A percentile compares a stretch with the other conserved stretches of the same genome.
Evolutionary conservation across 2,888 invertebrate genomes (phyloP).

Genomic region (Caenorhabditis afra): DNA sequence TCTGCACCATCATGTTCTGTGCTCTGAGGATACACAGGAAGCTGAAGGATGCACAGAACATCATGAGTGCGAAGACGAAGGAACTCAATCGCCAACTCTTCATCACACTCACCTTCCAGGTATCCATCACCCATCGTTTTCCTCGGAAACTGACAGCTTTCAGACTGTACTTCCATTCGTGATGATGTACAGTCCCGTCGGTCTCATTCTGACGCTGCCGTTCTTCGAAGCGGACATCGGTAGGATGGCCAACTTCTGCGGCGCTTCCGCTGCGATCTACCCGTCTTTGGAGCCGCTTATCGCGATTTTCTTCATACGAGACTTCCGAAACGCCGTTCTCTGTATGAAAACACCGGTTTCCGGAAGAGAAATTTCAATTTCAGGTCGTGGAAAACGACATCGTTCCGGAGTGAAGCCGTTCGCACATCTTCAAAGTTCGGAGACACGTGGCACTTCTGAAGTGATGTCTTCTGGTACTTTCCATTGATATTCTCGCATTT

Average conservation of each 20-base stretch:
- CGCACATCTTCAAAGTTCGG: slow-evolving; percentile 1
- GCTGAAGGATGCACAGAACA: slow-evolving; percentile 5
- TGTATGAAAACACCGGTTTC: slow-evolving; percentile 20
- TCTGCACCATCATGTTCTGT: slow-evolving; percentile 35
- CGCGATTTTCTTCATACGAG: slow-evolving; percentile 41
- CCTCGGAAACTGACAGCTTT: neutral
- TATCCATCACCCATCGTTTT: neutral
- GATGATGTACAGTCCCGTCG: slow-evolving; percentile 48
- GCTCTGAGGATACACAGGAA: slow-evolving; percentile 17
- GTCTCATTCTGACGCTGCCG: slow-evolving; percentile 32
- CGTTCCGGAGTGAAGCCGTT: slow-evolving; percentile 12
- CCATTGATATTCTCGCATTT: neutral
- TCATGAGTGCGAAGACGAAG: slow-evolving; percentile 32
- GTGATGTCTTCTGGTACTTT: slow-evolving; percentile 15
- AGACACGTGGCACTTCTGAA: slow-evolving; percentile 1
- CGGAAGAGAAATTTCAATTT: neutral
- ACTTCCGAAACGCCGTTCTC: slow-evolving; percentile 26
- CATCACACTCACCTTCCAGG: slow-evolving; percentile 34
- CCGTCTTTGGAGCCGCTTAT: slow-evolving; percentile 39
- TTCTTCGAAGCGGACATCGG: slow-evolving; percentile 30
- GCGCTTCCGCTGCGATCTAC: slow-evolving; percentile 18
- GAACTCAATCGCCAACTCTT: slow-evolving; percentile 47
- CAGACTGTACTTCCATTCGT: slow-evolving; percentile 46
- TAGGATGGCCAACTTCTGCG: slow-evolving; percentile 9
- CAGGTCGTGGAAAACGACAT: slow-evolving; percentile 12